Base-by-base conservation (phyloP, 2,797 vertebrate species). In the Ctenochaetus hawaiiensis region DNA sequence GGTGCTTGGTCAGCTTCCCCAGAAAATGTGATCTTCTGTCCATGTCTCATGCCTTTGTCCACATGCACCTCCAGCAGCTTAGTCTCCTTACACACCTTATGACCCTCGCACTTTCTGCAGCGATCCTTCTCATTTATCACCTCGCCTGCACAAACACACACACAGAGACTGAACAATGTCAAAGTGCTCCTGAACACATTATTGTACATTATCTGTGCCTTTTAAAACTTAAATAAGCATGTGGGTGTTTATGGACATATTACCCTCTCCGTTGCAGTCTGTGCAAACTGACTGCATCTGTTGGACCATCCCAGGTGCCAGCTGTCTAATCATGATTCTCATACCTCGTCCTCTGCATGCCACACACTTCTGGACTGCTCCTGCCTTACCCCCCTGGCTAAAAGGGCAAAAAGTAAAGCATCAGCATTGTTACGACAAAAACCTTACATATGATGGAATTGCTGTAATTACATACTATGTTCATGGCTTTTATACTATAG, bases 211-310 rank as follows among this genome's bases (percentile, higher is more conserved):
- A 34, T 22, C 9, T 1, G 2, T 51, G 7, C 77, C 11, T 72
- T 67, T 47, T 37, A 10, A 44, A 68, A 65, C 18, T 34, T n/a
- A 18, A 37, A 23, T 63, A 26, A 14, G 39, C 18, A 26, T 66
- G 61, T 64, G 44, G 18, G 34, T 72, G 37, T 80, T 60, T 17
- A 20, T 20, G 26, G 48, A 84, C 30, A 70, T 37, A 43, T 89
- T 95, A 99, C 98, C 98, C 94, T 99, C 98, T 92, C 98, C 98
- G 2, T 96, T 98, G 93, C 98, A 99, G 89, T 99, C 97, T 10
- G 97, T 97, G 78, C 98, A 99, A 71, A 99, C 97, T 1, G 98
- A 99, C 91, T 99, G 98, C 98, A 99, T 99, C 94, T 99, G 98
- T 89, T 99, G 98, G 44, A 99, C 98, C 98, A 99, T 99, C 1